These are phyloP conservation scores for Callipepla squamata DNA, from an alignment of 2,113 vertebrate genomes.

Conservation along the genomic window DNA sequence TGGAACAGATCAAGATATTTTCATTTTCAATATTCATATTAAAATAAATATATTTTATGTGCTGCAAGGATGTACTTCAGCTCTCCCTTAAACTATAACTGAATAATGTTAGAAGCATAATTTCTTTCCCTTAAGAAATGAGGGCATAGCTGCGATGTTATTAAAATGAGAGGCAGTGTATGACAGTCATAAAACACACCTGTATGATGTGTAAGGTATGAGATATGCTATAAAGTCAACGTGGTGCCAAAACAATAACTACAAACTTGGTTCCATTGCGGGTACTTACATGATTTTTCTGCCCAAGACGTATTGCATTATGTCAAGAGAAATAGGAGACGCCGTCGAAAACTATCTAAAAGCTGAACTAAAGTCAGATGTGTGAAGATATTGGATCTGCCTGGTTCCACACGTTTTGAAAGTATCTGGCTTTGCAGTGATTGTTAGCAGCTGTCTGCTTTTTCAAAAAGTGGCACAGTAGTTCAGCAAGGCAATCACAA, in stretches of 20 bases:
- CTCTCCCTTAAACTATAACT: slow-evolving; percentile 44
- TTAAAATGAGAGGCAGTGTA: neutral
- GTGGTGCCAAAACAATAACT: accelerated
- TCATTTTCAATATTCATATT: slow-evolving; percentile 34
- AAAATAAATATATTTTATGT: slow-evolving; percentile 33
- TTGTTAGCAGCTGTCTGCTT: neutral
- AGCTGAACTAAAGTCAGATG: neutral
- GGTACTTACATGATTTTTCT: neutral
- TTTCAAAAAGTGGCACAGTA: neutral
- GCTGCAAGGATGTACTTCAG: slow-evolving; percentile 22
- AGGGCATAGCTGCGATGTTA: slow-evolving; percentile 4
- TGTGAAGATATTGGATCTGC: neutral
- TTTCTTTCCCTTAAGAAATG: slow-evolving; percentile 21
- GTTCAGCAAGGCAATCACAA: neutral
- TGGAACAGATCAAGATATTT: slow-evolving; percentile 42
- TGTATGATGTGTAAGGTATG: neutral
- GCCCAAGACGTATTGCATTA: neutral
- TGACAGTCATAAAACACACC: neutral
- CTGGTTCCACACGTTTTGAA: neutral
- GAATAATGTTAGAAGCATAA: neutral
- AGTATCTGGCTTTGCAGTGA: neutral
- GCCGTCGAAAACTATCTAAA: neutral
- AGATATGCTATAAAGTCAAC: neutral
- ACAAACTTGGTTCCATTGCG: neutral
- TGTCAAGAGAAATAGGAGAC: neutral